These are phyloP conservation scores for Thelohanellus kitauei DNA, from an alignment of 30 jellyfish, hydroid and myxozoan species.

Conservation along the genomic window DNA sequence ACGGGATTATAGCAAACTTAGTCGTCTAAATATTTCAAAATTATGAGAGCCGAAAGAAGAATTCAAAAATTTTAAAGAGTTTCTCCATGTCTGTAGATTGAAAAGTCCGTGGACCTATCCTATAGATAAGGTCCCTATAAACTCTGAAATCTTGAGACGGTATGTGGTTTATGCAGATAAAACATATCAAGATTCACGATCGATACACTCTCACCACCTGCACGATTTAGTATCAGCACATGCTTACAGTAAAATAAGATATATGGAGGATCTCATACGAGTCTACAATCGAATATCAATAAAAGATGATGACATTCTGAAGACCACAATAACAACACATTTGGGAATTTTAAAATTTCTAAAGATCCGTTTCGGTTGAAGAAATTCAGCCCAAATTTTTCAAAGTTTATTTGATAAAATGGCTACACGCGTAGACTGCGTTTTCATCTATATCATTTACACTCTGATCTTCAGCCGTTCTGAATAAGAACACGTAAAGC, in stretches of 20 bases:
- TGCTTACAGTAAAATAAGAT: neutral
- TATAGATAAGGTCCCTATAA: neutral
- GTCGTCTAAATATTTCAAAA: no score
- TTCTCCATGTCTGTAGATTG: neutral
- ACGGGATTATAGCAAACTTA: no score
- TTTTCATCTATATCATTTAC: neutral
- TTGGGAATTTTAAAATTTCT: neutral
- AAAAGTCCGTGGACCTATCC: neutral
- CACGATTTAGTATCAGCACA: slow-evolving; percentile 7
- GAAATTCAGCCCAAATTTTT: slow-evolving; percentile 1
- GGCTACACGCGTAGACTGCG: neutral
- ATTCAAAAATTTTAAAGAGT: no score
- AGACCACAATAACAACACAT: neutral
- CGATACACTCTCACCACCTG: slow-evolving; percentile 12
- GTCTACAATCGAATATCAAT: slow-evolving; percentile 1
- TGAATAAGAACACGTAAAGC: neutral
- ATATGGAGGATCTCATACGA: neutral
- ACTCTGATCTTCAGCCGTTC: neutral
- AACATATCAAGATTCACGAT: slow-evolving; percentile 3
- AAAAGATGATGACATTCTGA: neutral
- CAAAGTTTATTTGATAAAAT: neutral
- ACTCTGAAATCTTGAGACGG: slow-evolving; percentile 10
- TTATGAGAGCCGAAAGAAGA: no score
- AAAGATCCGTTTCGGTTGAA: neutral
- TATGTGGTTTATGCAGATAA: no score